A percentile compares a stretch with the other conserved stretches of the same genome.
Conservation (phyloP, 2,888 invertebrate species). For the Graphium colonna region DNA sequence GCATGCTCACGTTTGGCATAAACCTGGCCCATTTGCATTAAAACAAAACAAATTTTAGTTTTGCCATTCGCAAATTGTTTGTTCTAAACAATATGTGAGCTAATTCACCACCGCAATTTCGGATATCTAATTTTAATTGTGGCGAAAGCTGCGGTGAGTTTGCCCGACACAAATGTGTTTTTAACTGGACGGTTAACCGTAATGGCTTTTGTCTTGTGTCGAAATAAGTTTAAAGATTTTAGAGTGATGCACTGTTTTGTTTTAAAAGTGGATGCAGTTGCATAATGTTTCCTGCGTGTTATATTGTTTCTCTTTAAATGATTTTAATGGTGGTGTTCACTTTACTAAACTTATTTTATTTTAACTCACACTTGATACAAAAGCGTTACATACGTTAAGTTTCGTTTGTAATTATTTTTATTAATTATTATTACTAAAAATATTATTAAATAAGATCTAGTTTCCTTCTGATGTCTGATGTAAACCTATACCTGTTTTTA, state of each 20-base stretch:
- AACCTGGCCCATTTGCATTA: too few relatives aligned
- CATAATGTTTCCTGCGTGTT: neutral
- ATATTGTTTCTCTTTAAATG: neutral
- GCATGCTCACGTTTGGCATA: too few relatives aligned
- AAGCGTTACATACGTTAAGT: neutral
- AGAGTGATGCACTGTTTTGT: neutral
- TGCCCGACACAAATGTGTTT: conserved; percentile 20
- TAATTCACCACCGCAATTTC: conserved; percentile 2
- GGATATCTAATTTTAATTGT: conserved; percentile 21
- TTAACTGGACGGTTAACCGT: conserved; percentile 21
- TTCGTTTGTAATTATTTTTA: neutral
- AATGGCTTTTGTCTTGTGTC: conserved; percentile 12
- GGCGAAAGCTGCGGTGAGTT: conserved; percentile 21
- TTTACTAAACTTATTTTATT: neutral
- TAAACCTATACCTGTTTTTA: too few relatives aligned
- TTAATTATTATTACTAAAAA: neutral
- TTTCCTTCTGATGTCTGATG: too few relatives aligned
- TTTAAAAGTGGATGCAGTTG: neutral
- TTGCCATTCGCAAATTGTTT: conserved; percentile 1
- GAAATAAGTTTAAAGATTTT: conserved; percentile 6
- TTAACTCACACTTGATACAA: neutral
- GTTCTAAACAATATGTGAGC: conserved; percentile 1
- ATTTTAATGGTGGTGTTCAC: neutral
- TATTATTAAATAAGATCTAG: too few relatives aligned
- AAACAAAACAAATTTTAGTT: too few relatives aligned